These are phyloP conservation scores for Aegotheles bennettii DNA, from an alignment of 2,113 vertebrate species.

Conservation along the genomic window DNA sequence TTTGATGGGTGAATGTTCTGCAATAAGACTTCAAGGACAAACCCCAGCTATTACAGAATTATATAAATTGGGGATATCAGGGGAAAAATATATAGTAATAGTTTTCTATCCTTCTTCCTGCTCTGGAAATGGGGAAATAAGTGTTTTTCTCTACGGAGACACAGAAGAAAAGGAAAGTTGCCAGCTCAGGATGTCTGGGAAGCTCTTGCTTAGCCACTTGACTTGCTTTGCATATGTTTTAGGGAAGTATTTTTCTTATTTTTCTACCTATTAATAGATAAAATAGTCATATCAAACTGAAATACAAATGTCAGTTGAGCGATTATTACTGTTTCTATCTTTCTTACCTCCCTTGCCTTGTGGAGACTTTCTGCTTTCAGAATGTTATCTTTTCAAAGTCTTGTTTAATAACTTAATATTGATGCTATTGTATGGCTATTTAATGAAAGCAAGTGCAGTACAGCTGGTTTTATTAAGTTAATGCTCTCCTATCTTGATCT, in stretches of 20 bases:
- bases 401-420: not conserved
- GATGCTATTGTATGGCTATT: not conserved
- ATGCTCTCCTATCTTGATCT: not conserved
- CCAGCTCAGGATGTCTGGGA: not conserved
- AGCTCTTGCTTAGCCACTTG: not conserved
- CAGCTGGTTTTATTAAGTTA: not conserved
- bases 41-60: not conserved
- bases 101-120: not conserved
- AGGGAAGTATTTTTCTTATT: not conserved
- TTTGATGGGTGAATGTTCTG: not conserved
- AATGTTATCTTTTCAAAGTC: not conserved
- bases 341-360: not conserved
- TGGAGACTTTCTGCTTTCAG: not conserved
- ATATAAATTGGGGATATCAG: not conserved
- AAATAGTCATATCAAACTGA: not conserved
- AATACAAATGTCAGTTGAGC: not conserved
- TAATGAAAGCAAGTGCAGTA: not conserved
- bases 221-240: not conserved
- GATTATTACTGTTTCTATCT: not conserved
- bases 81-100: not conserved
- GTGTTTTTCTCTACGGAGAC: not conserved
- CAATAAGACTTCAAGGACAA: not conserved
- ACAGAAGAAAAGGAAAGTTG: not conserved
- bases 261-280: not conserved
- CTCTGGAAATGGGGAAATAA: not conserved